Evolutionary conservation across 2,888 invertebrate genomes (phyloP).

Genomic region (Tuberolachnus salignus): DNA sequence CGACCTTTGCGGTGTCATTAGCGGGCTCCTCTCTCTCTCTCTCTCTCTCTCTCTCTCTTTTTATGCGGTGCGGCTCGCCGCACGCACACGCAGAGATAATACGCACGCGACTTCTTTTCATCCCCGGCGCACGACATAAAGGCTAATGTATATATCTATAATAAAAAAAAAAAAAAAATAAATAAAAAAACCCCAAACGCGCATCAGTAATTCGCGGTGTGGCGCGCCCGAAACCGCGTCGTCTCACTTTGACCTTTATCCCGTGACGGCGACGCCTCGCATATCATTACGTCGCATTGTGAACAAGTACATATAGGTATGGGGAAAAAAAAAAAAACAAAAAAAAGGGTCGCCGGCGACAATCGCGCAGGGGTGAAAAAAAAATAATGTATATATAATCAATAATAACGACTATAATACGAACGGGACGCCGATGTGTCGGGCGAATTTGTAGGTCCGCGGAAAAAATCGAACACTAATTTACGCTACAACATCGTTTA

Average conservation of each 20-base stretch:
- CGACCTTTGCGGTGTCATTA: conserved; percentile 56
- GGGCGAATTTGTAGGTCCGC: too few relatives aligned
- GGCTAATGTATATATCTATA: conserved; percentile 40
- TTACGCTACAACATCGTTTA: too few relatives aligned
- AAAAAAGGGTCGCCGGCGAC: conserved; percentile 34
- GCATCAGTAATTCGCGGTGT: conserved; percentile 31
- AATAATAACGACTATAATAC: background rate
- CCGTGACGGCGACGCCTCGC: conserved; percentile 41
- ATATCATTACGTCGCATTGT: conserved; percentile 44
- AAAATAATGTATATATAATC: conserved; percentile 24
- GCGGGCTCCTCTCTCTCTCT: conserved; percentile 26
- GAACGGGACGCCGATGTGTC: too few relatives aligned
- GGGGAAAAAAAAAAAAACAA: background rate
- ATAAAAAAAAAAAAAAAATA: background rate
- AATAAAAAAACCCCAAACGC: conserved; percentile 7
- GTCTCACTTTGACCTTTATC: conserved; percentile 52
- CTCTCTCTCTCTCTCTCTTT: conserved; percentile 2
- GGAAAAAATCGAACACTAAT: too few relatives aligned
- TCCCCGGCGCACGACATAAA: conserved; percentile 16
- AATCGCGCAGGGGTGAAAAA: conserved; percentile 21
- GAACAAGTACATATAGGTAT: background rate
- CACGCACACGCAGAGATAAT: background rate
- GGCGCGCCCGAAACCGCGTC: conserved; percentile 32
- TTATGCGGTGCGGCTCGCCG: background rate
- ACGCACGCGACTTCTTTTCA: conserved; percentile 6